Percentiles rank a stretch among this genome's conserved stretches.
Conservation (phyloP, 2,113 vertebrate species). For the Actenoides lindsayi region DNA sequence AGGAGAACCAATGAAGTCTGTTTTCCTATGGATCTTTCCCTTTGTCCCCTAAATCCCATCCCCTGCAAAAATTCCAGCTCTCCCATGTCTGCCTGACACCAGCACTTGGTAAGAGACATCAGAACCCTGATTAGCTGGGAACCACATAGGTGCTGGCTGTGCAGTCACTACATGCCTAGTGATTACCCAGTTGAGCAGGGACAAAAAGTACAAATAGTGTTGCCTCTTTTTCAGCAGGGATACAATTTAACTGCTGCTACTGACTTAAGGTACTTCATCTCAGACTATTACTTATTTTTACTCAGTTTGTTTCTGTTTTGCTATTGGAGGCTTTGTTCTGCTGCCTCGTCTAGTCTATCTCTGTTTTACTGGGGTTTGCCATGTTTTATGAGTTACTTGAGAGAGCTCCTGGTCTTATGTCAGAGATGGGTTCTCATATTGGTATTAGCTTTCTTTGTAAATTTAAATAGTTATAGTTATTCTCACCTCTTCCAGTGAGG, state of each 20-base stretch:
- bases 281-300: not conserved
- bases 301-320: not conserved
- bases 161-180: fast-evolving
- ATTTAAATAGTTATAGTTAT: not conserved
- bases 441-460: not conserved
- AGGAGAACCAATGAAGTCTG: not conserved
- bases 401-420: not conserved
- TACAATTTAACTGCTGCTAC: not conserved
- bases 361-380: not conserved
- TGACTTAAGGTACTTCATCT: not conserved
- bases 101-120: not conserved
- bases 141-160: not conserved
- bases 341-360: not conserved
- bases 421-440: not conserved
- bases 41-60: not conserved
- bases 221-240: not conserved
- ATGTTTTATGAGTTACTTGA: not conserved
- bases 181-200: not conserved
- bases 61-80: not conserved
- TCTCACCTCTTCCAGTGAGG: too few relatives aligned
- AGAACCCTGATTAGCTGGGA: not conserved
- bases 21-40: not conserved
- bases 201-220: not conserved
- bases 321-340: not conserved
- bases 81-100: not conserved